Base-by-base conservation (phyloP, 2,888 invertebrate genomes). In the Ferrisia virgata region DNA sequence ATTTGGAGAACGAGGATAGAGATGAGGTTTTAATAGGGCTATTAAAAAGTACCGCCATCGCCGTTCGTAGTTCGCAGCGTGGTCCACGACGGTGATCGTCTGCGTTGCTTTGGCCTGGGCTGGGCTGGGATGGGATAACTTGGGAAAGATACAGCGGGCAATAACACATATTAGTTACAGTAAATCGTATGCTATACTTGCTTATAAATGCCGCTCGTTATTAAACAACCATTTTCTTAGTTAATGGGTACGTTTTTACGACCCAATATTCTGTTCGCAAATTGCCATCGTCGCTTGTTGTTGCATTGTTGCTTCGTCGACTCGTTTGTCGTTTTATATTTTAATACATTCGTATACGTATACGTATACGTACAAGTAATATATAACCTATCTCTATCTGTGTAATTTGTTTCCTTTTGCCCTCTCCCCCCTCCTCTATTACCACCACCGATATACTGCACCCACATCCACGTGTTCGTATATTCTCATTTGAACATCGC, bases 171-270 rank as follows among this genome's bases (percentile, higher is more conserved):
- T 39, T 11, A 11, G 39, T 5, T 22, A 64, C 25, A 25, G 58
- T 64, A 64, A 64, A 64, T 64, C 58, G 58, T 64, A 64, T 15
- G n/a, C n/a, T n/a, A n/a, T n/a, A n/a, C n/a, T n/a, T n/a, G n/a
- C n/a, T n/a, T n/a, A 43, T 47, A 47, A 47, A 47, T 18, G n/a
- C 47, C 47, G 43, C 25, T 64, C 58, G 64, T 53, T 81, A 81
- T 81, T 64, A 81, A 81, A 81, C 81, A 36, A 81, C 64, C 58
- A 58, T 81, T 81, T 81, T 81, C 58, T 53, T 22, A 81, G 64
- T 81, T 81, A 64, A 81, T 81, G 81, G n/a, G 81, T 64, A 64
- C 64, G 81, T 81, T 81, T 81, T 81, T 81, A 81, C 64, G 81
- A 81, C 81, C n/a, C n/a, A 18, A 22, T 13, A 81, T 64, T 81